These are phyloP conservation scores for Fopius arisanus DNA, from an alignment of 1,140 invertebrate genomes.

Conservation along the genomic window DNA sequence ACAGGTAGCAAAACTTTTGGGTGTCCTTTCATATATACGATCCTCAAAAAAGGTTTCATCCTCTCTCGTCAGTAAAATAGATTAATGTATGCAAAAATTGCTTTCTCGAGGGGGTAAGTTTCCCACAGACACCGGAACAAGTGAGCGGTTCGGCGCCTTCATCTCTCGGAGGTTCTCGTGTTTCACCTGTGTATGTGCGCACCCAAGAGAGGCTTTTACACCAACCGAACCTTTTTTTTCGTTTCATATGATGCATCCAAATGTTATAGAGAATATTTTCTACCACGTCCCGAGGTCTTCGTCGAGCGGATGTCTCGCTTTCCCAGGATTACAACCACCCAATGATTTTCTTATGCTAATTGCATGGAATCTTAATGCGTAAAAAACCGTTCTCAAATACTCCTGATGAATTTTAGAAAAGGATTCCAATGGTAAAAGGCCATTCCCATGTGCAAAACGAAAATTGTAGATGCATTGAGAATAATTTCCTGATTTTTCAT, in stretches of 20 bases:
- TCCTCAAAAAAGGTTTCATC: background rate
- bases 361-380: background rate
- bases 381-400: no score
- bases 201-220: slow-evolving; percentile 16
- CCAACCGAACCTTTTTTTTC: slow-evolving; percentile 22
- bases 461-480: no score
- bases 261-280: background rate
- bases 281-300: background rate
- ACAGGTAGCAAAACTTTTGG: slow-evolving; percentile 47
- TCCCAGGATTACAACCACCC: background rate
- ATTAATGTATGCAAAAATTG: slow-evolving; percentile 63
- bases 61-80: slow-evolving; percentile 43
- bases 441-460: no score
- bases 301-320: background rate
- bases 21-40: background rate
- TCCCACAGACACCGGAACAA: slow-evolving; percentile 59
- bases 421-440: no score
- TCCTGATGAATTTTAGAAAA: background rate
- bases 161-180: slow-evolving; percentile 34
- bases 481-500: background rate
- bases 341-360: background rate
- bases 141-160: slow-evolving; percentile 37
- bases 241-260: slow-evolving; percentile 11
- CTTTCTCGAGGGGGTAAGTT: slow-evolving; percentile 37
- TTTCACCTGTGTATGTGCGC: slow-evolving; percentile 52